Conservation (phyloP, 2,797 vertebrate species). For the Urophycis tenuis region DNA sequence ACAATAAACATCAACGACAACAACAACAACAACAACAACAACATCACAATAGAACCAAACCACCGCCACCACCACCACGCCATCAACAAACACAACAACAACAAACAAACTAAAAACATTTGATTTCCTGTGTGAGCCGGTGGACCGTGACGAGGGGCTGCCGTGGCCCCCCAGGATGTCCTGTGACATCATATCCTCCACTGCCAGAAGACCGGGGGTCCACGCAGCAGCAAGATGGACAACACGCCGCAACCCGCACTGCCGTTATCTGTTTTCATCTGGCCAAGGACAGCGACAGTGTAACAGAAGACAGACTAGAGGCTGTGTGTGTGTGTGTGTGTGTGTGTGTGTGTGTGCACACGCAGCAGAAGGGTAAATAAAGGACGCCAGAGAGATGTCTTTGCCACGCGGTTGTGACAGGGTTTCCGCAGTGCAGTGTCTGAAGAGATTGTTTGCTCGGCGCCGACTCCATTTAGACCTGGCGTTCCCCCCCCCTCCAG, state of each 20-base stretch:
- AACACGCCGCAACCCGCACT: constrained; percentile 8
- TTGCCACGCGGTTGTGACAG: not conserved
- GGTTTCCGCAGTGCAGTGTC: constrained; percentile 25
- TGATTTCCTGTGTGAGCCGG: not conserved
- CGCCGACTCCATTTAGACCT: constrained; percentile 36
- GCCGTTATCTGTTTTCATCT: constrained; percentile 20
- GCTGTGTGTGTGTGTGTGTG: constrained; percentile 15
- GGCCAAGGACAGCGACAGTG: constrained; percentile 14
- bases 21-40: not conserved
- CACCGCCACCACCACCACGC: not conserved
- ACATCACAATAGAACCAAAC: not conserved
- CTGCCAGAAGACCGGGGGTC: not conserved
- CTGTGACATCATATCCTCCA: not conserved
- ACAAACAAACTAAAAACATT: not conserved
- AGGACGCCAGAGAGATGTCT: not conserved
- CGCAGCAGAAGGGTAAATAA: not conserved
- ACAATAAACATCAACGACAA: not conserved
- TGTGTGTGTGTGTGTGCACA: not conserved
- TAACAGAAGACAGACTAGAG: not conserved
- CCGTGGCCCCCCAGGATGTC: not conserved
- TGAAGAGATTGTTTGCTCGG: constrained; percentile 28
- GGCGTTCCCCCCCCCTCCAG: constrained; percentile 32
- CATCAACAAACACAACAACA: not conserved
- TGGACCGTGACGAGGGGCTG: not conserved
- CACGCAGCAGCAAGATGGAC: constrained; percentile 13